Conservation (phyloP, 1,140 invertebrate species). For the Nephotettix cincticeps region DNA sequence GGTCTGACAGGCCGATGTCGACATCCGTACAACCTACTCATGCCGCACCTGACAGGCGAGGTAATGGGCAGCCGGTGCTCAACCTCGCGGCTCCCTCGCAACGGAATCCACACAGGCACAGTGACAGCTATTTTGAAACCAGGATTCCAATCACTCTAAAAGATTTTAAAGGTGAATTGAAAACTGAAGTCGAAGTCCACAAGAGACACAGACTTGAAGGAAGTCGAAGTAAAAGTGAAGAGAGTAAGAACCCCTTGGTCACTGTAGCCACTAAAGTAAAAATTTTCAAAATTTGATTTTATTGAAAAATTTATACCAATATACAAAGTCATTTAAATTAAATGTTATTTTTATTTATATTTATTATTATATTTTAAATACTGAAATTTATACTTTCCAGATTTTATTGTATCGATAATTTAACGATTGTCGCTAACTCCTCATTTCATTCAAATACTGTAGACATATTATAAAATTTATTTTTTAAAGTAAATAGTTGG, state of each 20-base stretch:
- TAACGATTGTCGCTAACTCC: too few species aligned
- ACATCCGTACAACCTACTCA: neutral
- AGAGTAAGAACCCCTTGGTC: neutral
- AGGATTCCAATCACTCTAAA: neutral
- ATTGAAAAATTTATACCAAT: neutral
- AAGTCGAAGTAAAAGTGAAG: neutral
- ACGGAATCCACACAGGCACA: neutral
- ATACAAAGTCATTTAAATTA: too few species aligned
- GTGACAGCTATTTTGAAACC: neutral
- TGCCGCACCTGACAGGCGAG: neutral
- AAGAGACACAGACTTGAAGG: neutral
- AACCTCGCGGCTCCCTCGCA: neutral
- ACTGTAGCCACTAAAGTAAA: neutral
- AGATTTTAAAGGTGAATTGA: neutral
- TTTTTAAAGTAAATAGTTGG: too few species aligned
- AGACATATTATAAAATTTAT: too few species aligned
- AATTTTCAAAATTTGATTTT: neutral
- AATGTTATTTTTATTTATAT: too few species aligned
- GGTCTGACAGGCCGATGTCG: neutral
- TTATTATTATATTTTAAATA: too few species aligned
- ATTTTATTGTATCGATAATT: too few species aligned
- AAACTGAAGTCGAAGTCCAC: neutral
- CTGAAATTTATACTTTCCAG: too few species aligned
- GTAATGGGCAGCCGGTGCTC: neutral
- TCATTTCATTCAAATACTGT: too few species aligned